Evolutionary conservation across 2,797 vertebrate species (phyloP).

Genomic region (Phoeniculus purpureus): DNA sequence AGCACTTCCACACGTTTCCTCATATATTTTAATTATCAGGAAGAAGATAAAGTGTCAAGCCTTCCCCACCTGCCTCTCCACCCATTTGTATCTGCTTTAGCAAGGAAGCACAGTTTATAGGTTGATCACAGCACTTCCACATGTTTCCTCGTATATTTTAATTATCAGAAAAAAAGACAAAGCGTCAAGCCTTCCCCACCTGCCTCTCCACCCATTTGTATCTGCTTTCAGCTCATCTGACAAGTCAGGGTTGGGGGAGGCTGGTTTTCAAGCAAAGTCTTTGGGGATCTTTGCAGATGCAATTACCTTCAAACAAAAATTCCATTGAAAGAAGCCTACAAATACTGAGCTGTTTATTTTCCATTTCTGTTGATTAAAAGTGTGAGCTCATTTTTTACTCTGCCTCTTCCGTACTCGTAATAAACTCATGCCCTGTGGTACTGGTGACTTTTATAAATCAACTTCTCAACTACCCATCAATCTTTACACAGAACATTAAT

Average conservation of each 20-base stretch:
- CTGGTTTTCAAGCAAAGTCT: not conserved
- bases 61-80: not conserved
- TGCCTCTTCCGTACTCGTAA: slow-evolving; percentile 31
- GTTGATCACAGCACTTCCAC: not conserved
- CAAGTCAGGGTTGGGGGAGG: not conserved
- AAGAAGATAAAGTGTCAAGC: not conserved
- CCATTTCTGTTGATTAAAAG: slow-evolving; percentile 43
- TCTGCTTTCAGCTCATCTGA: not conserved
- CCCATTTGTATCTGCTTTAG: not conserved
- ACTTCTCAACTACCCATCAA: slow-evolving; percentile 28
- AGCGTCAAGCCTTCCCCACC: not conserved
- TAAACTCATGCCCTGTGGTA: slow-evolving; percentile 58
- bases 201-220: not conserved
- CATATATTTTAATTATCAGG: not conserved
- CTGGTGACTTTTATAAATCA: slow-evolving; percentile 53
- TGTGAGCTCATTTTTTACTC: slow-evolving; percentile 33
- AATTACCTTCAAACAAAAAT: not conserved
- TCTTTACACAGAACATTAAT: slow-evolving; percentile 36
- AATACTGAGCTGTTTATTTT: slow-evolving; percentile 35
- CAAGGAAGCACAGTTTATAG: too few relatives aligned
- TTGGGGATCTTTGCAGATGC: not conserved
- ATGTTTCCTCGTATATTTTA: not conserved
- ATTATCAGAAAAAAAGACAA: not conserved
- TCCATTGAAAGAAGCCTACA: not conserved
- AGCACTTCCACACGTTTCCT: not conserved